Base-by-base conservation (phyloP, 2,888 invertebrate genomes). In the Merodon equestris region DNA sequence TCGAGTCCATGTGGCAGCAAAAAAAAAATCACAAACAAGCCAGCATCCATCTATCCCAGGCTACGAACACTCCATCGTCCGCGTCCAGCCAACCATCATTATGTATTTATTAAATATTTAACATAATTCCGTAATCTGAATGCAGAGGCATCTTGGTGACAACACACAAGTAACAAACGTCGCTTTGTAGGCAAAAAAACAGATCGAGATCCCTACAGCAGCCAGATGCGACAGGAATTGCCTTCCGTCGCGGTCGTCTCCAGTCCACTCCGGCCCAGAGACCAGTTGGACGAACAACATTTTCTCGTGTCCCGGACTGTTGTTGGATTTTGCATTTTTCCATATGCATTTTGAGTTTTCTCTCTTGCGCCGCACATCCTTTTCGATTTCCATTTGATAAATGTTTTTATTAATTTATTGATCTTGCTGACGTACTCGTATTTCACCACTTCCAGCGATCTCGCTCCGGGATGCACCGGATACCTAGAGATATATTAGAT, bases 121-220 rank as follows among this genome's bases (percentile, higher is more conserved):
- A 86, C 87, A 86, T 87, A 86, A 87, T 86, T 86, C 87, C 82
- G 86, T 86, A 86, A 86, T 87, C 87, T 86, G 86, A 86, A 86
- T 86, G 87, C 87, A 86, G 73, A 79, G 74, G 81, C 81, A 81
- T 81, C 81, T 60, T 54, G 57, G 17, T 58, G 42, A 27, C 64
- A 64, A 27, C 27, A 27, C 27, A 27, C 27, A 27, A 27, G 27
- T 7, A 27, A 27, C 53, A 27, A 27, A 27, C 7, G 27, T 27
- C 34, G 48, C 15, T 57, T 17, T 56, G 51, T 61, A 47, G 48
- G 47, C 17, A 54, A 45, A 57, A 56, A 51, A 56, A 42, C 19
- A 40, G 40, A 38, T 10, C 7, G 14, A 34, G 14, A 36, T 18
- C 12, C 9, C 13, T n/a, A n/a, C 10, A 48, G 27, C 27, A 27